Evolutionary conservation across 2,113 vertebrate species (phyloP).

Genomic region (Philantomba maxwellii): DNA sequence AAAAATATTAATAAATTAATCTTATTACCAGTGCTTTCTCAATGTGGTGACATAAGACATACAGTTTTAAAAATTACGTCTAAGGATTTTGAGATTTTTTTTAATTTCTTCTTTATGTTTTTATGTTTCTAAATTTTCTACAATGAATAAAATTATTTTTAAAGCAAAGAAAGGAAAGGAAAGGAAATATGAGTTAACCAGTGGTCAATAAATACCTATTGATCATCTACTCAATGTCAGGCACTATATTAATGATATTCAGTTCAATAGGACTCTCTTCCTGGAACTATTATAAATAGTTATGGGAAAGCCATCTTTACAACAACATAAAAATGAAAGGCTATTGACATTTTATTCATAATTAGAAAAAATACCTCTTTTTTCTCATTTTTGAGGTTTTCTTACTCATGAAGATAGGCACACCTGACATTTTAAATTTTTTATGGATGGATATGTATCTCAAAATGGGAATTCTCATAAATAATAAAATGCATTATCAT

Average conservation of each 20-base stretch:
- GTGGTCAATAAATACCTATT: not conserved
- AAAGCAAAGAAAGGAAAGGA: not conserved
- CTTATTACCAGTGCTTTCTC: not conserved
- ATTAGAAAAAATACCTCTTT: not conserved
- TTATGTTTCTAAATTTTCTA: not conserved
- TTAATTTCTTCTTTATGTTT: not conserved
- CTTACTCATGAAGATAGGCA: not conserved
- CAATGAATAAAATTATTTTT: not conserved
- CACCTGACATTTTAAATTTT: not conserved
- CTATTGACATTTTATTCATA: constrained; percentile 27
- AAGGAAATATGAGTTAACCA: not conserved
- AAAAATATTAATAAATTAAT: not conserved
- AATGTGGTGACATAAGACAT: not conserved
- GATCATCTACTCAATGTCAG: not conserved
- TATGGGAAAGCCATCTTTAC: not conserved
- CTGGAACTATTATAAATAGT: not conserved
- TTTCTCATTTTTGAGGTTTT: not conserved
- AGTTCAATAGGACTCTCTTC: not conserved
- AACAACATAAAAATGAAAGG: not conserved
- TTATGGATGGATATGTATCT: constrained; percentile 17
- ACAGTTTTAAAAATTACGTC: not conserved
- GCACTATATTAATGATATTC: not conserved
- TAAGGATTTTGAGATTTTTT: not conserved
- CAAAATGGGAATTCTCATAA: not conserved
- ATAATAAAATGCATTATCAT: not conserved